Conservation (phyloP, 1,140 invertebrate species). For the Macrosteles quadrilineatus region DNA sequence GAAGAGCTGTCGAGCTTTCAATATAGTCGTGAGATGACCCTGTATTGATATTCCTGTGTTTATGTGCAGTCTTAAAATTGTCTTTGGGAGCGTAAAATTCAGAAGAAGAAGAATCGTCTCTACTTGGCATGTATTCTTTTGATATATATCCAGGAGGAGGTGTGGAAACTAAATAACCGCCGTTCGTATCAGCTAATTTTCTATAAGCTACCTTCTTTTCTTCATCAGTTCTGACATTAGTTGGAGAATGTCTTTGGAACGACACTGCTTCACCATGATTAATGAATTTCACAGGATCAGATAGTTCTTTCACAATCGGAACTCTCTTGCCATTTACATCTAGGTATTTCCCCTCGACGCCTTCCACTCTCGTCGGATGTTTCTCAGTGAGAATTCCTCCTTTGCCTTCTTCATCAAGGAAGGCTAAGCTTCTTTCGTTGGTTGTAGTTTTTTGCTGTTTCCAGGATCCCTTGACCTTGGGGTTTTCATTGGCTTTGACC, state of each 20-base stretch:
- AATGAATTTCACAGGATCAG: not conserved
- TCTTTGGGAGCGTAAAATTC: no score
- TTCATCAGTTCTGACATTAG: not conserved
- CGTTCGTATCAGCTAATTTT: not conserved
- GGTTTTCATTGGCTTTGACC: constrained; percentile 19
- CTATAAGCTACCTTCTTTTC: not conserved
- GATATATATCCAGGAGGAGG: no score
- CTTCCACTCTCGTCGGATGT: constrained; percentile 12
- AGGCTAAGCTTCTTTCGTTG: constrained; percentile 31
- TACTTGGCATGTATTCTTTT: no score
- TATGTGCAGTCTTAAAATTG: no score
- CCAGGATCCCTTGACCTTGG: constrained; percentile 24
- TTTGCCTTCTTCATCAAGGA: constrained; percentile 20
- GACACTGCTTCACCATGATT: not conserved
- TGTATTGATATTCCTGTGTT: no score
- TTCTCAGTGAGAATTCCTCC: constrained; percentile 20
- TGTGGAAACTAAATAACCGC: no score
- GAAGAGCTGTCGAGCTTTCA: not conserved
- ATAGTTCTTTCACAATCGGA: not conserved
- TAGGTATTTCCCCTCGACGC: constrained; percentile 17
- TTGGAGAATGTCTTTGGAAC: constrained; percentile 2
- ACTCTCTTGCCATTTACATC: not conserved
- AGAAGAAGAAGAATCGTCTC: no score
- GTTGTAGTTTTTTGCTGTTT: constrained; percentile 28
- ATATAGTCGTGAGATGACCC: not conserved